phyloP scores from a whole-genome alignment of 2,797 vertebrate genomes.

The Hipposideros larvatus region DNA sequence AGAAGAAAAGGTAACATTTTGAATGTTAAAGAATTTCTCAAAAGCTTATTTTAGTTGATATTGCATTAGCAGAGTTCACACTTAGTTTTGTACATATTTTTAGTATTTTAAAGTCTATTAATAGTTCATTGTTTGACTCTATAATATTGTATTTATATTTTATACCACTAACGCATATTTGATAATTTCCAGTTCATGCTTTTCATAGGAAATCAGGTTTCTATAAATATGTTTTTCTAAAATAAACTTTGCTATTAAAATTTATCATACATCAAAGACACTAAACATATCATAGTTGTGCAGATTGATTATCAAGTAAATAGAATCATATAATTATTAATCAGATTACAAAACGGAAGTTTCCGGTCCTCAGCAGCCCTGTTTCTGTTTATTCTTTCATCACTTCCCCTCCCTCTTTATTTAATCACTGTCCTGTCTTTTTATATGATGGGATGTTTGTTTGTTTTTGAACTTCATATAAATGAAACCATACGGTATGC shows the following conservation, averaged over 20 bases:
- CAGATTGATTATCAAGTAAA: background rate
- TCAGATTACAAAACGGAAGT: background rate
- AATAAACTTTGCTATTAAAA: background rate
- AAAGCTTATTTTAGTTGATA: background rate
- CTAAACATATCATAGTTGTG: background rate
- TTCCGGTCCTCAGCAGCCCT: background rate
- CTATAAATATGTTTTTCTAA: background rate
- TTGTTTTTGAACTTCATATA: background rate
- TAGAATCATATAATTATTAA: rapidly evolving
- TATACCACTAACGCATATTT: background rate
- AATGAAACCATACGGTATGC: background rate
- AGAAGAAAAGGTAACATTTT: constrained; percentile 48
- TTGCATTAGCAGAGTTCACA: background rate
- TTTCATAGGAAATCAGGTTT: background rate
- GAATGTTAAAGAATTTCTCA: background rate
- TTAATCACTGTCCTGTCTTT: background rate
- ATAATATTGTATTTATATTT: background rate
- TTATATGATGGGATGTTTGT: too few species aligned
- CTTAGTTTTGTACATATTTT: background rate
- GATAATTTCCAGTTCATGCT: background rate
- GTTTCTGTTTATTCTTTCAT: too few species aligned
- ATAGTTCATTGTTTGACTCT: background rate
- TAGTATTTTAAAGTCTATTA: background rate
- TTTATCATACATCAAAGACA: background rate
- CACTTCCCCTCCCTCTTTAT: background rate